These are phyloP conservation scores for Polydrusus tereticollis DNA, from an alignment of 2,888 invertebrate genomes.

Conservation along the genomic window DNA sequence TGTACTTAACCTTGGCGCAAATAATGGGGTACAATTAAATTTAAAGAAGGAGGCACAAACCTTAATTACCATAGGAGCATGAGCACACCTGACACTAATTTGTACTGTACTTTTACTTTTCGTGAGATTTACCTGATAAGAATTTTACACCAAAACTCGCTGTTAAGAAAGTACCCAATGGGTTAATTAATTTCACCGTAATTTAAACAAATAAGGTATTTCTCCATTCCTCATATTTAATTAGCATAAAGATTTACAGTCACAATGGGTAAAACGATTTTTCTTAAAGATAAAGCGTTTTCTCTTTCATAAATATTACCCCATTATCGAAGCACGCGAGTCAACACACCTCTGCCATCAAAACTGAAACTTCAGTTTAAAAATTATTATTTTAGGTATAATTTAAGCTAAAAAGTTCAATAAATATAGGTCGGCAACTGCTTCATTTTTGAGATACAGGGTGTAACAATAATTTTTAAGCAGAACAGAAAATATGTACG, in stretches of 20 bases:
- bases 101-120: not conserved
- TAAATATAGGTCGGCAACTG: too few relatives aligned
- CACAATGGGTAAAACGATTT: too few relatives aligned
- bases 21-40: constrained; percentile 1
- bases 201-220: not conserved
- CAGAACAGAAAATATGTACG: too few relatives aligned
- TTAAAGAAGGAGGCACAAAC: not conserved
- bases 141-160: not conserved
- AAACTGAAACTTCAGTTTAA: too few relatives aligned
- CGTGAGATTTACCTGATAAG: not conserved
- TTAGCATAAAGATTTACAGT: not conserved
- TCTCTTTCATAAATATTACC: too few relatives aligned
- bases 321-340: too few relatives aligned
- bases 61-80: not conserved
- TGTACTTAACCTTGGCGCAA: not conserved
- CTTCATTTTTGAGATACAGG: too few relatives aligned
- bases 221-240: not conserved
- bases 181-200: not conserved
- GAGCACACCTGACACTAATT: not conserved
- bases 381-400: too few relatives aligned
- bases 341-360: too few relatives aligned
- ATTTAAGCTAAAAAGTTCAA: too few relatives aligned
- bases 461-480: too few relatives aligned
- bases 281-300: too few relatives aligned
- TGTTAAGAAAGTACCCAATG: not conserved